Evolutionary conservation across 35 echinoderm and acorn worm genomes (phyloP), one percentile per base, ranked within the genome.

Genomic region (Chiridota heheva): DNA sequence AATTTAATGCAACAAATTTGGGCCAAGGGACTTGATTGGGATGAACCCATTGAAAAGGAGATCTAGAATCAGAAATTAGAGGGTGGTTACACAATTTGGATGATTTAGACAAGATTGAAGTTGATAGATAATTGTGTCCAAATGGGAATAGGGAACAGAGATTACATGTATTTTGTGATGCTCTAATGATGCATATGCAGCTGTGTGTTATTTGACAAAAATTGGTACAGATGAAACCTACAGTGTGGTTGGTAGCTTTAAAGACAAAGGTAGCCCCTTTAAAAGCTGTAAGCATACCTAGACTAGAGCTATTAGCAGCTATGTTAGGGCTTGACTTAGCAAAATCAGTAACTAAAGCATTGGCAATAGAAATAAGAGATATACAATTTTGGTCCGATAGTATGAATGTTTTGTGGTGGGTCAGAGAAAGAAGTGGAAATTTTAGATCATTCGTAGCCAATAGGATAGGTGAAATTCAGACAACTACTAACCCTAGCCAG

Each of bases 331-430:
- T 85, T 62, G 31, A 22, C 5, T 45, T 85, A 63, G 51, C 69
- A 60, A 63, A 7, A 0, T 61, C 49, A 4, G 33, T 74, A 28
- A 31, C 38, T 20, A 44, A 38, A 13, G 57, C 38, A 28, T 63
- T 74, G 36, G 7, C 28, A 35, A 85, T 85, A 16, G 44, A 51
- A 7, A 4, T 83, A 20, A 69, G 28, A 57, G 44, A 70, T 36
- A 49, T 83, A 41, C 40, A 30, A 17, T 84, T 84, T 42, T 72
- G 81, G 81, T 84, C 81, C 6, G 81, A 84, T 20, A 73, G 82
- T 56, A 61, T 58, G 34, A 73, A 84, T 60, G 57, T 84, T 38
- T 42, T 84, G 38, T 62, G 58, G 17, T 86, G 70, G 83, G 27
- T 76, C 18, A 27, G 70, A 18, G 60, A 44, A 18, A 27, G 40